Conservation (phyloP, 2,113 vertebrate genomes). For the Crypturellus undulatus region DNA sequence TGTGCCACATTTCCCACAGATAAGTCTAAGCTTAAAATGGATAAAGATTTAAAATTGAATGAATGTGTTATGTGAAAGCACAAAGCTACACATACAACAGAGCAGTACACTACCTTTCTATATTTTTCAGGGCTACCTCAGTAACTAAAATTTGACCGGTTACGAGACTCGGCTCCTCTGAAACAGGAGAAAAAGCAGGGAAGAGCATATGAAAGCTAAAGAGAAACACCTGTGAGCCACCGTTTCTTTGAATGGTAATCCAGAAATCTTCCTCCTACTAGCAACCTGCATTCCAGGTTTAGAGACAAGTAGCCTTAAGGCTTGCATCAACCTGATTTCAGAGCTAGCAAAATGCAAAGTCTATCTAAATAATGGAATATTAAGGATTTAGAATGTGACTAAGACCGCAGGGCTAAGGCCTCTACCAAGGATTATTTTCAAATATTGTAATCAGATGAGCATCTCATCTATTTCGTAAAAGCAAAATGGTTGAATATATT, state of each 20-base stretch:
- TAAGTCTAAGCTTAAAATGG: neutral
- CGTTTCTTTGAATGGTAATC: neutral
- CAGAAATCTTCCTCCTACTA: neutral
- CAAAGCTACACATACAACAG: neutral
- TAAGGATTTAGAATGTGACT: no score
- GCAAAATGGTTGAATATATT: no score
- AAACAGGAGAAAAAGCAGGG: neutral
- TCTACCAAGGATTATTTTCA: no score
- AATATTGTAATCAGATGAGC: no score
- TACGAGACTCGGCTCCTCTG: neutral
- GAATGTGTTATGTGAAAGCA: neutral
- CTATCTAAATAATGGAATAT: neutral
- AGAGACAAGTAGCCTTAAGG: neutral
- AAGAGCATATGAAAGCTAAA: neutral
- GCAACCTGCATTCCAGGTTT: neutral
- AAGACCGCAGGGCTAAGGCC: no score
- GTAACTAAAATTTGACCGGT: neutral
- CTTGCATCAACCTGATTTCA: neutral
- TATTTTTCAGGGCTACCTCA: neutral
- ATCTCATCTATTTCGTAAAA: no score
- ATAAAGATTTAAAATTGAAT: neutral
- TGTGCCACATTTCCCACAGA: neutral
- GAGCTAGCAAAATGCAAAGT: neutral
- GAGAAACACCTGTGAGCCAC: neutral
- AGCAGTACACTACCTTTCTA: neutral